Evolutionary conservation across 2,888 invertebrate species (phyloP), one percentile per base, ranked within the genome.

Genomic region (Ornithoptera alexandrae): DNA sequence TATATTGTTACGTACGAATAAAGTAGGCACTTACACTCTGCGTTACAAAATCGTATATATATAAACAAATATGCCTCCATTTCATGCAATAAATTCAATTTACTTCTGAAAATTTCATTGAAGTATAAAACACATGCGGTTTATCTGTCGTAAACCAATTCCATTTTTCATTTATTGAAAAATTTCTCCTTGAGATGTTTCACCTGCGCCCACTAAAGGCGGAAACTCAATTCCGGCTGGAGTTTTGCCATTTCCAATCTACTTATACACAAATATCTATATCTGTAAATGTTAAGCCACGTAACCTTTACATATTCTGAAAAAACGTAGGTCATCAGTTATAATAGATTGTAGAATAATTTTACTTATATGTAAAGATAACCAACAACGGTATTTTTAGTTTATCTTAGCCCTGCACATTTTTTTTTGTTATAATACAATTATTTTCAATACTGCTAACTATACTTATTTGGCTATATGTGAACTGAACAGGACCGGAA

Each of bases 161-260:
- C 75, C 78, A 86, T 84, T 81, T 88, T 85, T 85, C 85, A 86
- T 84, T 80, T 84, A 84, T 84, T 82, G 85, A 81, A 85, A 84
- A 83, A 69, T 79, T 64, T 84, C 83, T 78, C 78, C 80, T 77
- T 78, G 78, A 74, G 82, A 84, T 80, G 79, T 82, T 82, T 84
- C 88, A 88, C 88, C 89, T 89, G 89, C 78, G 84, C 78, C 84
- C 83, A 77, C 82, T 78, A 80, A 82, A 81, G 80, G 81, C 73
- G 82, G 80, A 84, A 85, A 87, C 86, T 80, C 83, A 85, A 87
- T 87, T 77, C 67, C 70, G 60, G 58, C 64, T 73, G 53, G 76
- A 83, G 79, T 79, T 79, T 78, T 78, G 76, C 77, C 74, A 78
- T 81, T 81, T 75, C 76, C 72, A 72, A 64, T 68, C 36, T 67